Evolutionary conservation across 2,888 invertebrate genomes (phyloP).

Genomic region (Rhogogaster chlorosoma): DNA sequence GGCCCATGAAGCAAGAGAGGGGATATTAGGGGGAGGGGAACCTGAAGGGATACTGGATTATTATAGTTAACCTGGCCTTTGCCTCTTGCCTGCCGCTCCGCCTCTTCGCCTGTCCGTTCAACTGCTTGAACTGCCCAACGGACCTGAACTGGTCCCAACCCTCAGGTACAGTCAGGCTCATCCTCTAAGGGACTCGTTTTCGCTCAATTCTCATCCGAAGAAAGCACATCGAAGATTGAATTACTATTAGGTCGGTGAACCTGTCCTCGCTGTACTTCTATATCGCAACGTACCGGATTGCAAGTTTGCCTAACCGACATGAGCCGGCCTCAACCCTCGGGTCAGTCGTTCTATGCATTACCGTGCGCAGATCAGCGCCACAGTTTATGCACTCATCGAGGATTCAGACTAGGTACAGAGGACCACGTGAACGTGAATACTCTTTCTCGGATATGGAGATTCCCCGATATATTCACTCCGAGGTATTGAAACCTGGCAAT

Average conservation of each 20-base stretch:
- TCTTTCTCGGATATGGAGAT: background rate
- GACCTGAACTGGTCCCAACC: constrained; percentile 44
- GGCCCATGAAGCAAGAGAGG: constrained; percentile 47
- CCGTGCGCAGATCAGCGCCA: background rate
- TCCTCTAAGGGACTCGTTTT: constrained; percentile 20
- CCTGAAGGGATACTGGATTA: constrained; percentile 53
- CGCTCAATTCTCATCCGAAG: background rate
- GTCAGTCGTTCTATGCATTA: background rate
- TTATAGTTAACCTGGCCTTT: constrained; percentile 35
- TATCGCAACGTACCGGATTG: background rate
- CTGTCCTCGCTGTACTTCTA: background rate
- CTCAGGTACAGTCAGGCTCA: constrained; percentile 43
- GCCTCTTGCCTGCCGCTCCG: constrained; percentile 26
- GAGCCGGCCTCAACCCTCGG: background rate
- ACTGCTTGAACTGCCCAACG: constrained; percentile 39
- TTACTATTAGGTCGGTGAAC: background rate
- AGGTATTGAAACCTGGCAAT: background rate
- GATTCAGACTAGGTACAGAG: background rate
- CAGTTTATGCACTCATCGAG: background rate
- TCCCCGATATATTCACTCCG: background rate
- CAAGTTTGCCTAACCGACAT: background rate
- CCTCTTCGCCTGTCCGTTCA: constrained; percentile 41
- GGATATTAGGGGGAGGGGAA: constrained; percentile 36
- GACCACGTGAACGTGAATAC: background rate
- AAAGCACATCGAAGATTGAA: constrained; percentile 15